These are phyloP conservation scores for Ichneumon xanthorius DNA, from an alignment of 2,888 invertebrate species.

Conservation along the genomic window DNA sequence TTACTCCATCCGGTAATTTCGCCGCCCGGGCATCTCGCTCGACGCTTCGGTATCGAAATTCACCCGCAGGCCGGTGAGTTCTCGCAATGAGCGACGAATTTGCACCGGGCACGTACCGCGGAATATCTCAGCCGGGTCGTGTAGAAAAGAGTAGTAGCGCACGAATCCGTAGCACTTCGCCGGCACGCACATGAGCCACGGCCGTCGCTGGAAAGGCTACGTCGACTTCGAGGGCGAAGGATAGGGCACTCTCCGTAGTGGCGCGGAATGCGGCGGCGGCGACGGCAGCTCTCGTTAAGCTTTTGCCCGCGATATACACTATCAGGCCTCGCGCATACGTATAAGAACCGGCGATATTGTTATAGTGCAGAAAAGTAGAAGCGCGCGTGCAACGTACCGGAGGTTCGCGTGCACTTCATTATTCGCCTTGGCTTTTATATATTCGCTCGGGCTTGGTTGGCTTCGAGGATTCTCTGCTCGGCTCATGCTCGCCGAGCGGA, in stretches of 20 bases:
- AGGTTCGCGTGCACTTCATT: conserved; percentile 64
- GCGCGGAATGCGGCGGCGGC: conserved; percentile 45
- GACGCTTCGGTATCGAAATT: no score
- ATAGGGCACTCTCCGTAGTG: not conserved
- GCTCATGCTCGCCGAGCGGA: conserved; percentile 58
- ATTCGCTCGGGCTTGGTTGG: conserved; percentile 43
- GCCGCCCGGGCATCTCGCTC: no score
- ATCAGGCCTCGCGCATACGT: not conserved
- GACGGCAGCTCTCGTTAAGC: conserved; percentile 55
- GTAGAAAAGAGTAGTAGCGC: not conserved
- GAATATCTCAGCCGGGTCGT: not conserved
- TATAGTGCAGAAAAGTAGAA: conserved; percentile 45
- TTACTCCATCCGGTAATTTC: no score
- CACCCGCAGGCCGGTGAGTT: not conserved
- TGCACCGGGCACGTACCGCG: not conserved
- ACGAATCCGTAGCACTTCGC: not conserved
- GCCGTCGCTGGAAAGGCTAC: not conserved
- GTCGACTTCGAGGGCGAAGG: not conserved
- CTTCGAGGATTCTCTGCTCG: conserved; percentile 56
- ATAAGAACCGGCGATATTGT: not conserved
- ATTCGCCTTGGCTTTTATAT: conserved; percentile 62
- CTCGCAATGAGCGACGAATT: not conserved
- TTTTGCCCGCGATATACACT: conserved; percentile 9
- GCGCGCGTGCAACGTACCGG: conserved; percentile 61
- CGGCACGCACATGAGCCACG: not conserved